Evolutionary conservation across 2,888 invertebrate species (phyloP).

Genomic region (Macrophya annulata): DNA sequence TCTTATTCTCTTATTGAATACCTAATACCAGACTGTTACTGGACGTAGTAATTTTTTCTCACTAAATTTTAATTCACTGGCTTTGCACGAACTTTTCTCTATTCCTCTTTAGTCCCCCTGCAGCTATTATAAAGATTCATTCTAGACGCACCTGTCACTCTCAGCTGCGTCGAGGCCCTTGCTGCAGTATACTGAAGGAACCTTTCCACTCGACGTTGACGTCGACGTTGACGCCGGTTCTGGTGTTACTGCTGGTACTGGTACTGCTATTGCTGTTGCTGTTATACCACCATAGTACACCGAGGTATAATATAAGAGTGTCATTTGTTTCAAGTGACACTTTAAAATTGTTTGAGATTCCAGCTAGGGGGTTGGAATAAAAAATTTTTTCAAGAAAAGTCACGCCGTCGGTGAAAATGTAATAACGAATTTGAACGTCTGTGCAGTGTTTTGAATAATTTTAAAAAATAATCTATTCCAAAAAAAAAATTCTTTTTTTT

Average conservation of each 20-base stretch:
- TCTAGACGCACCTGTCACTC: conserved; percentile 53
- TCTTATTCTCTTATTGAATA: too few species aligned
- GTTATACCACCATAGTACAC: not conserved
- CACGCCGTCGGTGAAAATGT: conserved; percentile 8
- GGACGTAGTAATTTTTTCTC: not conserved
- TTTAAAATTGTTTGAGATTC: conserved; percentile 38
- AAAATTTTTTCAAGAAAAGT: conserved; percentile 33
- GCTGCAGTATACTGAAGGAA: not conserved
- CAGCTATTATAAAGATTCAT: not conserved
- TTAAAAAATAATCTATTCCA: too few species aligned
- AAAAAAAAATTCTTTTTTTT: too few species aligned
- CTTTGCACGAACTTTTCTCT: not conserved
- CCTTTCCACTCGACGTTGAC: conserved; percentile 35
- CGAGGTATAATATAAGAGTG: conserved; percentile 25
- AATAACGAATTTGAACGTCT: conserved; percentile 6
- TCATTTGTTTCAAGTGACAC: conserved; percentile 51
- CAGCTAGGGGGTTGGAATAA: not conserved
- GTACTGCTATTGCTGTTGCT: not conserved
- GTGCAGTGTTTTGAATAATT: too few species aligned
- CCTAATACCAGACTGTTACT: too few species aligned
- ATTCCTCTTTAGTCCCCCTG: not conserved
- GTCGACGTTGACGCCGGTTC: not conserved
- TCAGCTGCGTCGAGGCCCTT: not conserved
- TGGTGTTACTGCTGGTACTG: not conserved
- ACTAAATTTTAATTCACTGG: not conserved